Conservation (phyloP, 1,140 invertebrate species). For the Scylla paramamosain region DNA sequence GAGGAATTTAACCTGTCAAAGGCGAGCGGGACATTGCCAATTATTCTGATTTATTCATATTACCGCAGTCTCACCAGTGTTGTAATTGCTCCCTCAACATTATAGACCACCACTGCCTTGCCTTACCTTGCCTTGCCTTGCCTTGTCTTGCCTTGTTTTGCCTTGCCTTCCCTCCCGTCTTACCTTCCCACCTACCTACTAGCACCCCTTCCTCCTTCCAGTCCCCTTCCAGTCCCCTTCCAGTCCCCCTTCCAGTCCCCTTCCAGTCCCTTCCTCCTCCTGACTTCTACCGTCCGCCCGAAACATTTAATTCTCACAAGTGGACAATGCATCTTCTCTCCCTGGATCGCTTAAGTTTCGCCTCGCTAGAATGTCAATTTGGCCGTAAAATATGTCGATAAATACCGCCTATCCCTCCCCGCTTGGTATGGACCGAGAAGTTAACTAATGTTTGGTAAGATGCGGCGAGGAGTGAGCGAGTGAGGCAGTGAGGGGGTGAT, state of each 20-base stretch:
- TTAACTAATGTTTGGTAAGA: not conserved
- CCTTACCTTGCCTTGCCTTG: not conserved
- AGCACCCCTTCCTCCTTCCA: too few species aligned
- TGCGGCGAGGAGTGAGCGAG: constrained; percentile 24
- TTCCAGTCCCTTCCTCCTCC: not conserved
- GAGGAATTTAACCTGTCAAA: constrained; percentile 75
- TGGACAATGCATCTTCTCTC: not conserved
- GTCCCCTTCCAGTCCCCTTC: too few species aligned
- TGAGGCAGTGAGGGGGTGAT: not conserved
- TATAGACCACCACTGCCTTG: constrained; percentile 49
- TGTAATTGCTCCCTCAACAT: constrained; percentile 70
- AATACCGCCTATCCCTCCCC: not conserved
- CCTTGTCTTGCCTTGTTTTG: too few species aligned
- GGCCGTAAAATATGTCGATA: not conserved
- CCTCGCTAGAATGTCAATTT: not conserved
- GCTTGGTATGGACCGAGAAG: constrained; percentile 10
- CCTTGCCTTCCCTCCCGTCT: not conserved
- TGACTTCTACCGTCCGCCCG: not conserved
- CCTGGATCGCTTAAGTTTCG: not conserved
- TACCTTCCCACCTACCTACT: not conserved
- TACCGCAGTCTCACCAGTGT: constrained; percentile 63
- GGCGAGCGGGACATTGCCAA: constrained; percentile 66
- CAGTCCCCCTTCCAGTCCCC: too few species aligned
- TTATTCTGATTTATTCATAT: constrained; percentile 75
- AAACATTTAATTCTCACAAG: not conserved